Percentiles rank a stretch among this genome's conserved stretches.
phyloP scores from a whole-genome alignment of 2,113 vertebrate genomes.

The Stercorarius parasiticus region DNA sequence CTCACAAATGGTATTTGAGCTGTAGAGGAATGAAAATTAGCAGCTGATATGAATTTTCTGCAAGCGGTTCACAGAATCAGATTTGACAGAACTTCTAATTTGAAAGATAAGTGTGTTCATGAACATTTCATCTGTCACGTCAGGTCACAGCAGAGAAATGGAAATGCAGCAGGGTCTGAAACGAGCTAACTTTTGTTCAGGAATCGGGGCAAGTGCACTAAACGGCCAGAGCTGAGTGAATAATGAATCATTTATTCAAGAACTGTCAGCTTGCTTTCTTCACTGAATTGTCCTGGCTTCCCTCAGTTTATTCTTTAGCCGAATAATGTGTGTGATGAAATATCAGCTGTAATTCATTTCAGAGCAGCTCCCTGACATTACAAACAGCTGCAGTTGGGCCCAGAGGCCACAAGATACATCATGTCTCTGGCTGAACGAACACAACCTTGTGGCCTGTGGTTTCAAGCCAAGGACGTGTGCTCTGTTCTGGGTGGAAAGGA shows the following conservation, averaged over 20 bases:
- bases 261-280: conserved; percentile 30
- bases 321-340: background rate
- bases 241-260: conserved; percentile 16
- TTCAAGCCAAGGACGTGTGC: background rate
- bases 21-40: conserved; percentile 1
- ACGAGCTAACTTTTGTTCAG: background rate
- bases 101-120: background rate
- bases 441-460: background rate
- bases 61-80: background rate
- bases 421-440: background rate
- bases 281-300: background rate
- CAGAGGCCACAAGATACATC: background rate
- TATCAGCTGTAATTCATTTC: background rate
- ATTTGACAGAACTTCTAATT: conserved; percentile 15
- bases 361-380: background rate
- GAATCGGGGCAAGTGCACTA: background rate
- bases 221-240: conserved; percentile 3
- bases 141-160: background rate
- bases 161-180: background rate
- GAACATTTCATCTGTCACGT: background rate
- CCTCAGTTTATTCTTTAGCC: background rate
- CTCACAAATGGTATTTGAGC: background rate
- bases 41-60: background rate
- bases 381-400: background rate
- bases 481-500: background rate